These are phyloP conservation scores for Glaucomys volans DNA, from an alignment of 2,113 vertebrate species.

Conservation along the genomic window DNA sequence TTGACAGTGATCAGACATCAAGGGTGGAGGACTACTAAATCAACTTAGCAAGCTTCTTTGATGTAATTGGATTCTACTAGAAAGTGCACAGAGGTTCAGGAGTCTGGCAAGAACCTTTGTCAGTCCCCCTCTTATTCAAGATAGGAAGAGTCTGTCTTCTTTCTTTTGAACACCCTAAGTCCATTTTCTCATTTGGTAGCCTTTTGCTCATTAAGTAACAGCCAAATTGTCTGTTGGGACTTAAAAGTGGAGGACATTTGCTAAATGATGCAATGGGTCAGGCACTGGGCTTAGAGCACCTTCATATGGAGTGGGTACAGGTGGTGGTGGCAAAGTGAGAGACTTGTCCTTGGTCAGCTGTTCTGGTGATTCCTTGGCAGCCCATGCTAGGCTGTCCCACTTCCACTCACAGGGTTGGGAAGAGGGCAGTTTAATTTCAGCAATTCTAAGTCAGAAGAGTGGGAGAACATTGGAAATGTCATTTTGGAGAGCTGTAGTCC, in stretches of 20 bases:
- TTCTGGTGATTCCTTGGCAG: neutral
- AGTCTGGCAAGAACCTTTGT: neutral
- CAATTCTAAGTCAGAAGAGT: neutral
- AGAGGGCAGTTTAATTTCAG: neutral
- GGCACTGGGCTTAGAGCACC: neutral
- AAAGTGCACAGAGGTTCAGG: neutral
- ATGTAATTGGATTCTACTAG: neutral
- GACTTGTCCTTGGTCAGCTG: neutral
- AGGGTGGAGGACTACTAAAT: neutral
- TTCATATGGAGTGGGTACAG: neutral
- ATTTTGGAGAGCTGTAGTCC: neutral
- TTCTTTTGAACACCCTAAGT: neutral
- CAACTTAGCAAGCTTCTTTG: neutral
- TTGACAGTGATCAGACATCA: neutral
- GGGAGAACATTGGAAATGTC: neutral
- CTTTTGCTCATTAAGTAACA: neutral
- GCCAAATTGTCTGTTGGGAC: neutral
- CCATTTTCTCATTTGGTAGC: neutral
- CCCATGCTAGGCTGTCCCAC: neutral
- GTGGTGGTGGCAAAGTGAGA: no score
- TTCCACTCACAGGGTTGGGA: neutral
- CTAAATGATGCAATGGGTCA: neutral
- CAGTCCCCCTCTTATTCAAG: neutral
- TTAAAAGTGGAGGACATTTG: neutral
- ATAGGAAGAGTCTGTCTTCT: no score